Base-by-base conservation (phyloP, 2,888 invertebrate species). In the Napeogenes sylphis region DNA sequence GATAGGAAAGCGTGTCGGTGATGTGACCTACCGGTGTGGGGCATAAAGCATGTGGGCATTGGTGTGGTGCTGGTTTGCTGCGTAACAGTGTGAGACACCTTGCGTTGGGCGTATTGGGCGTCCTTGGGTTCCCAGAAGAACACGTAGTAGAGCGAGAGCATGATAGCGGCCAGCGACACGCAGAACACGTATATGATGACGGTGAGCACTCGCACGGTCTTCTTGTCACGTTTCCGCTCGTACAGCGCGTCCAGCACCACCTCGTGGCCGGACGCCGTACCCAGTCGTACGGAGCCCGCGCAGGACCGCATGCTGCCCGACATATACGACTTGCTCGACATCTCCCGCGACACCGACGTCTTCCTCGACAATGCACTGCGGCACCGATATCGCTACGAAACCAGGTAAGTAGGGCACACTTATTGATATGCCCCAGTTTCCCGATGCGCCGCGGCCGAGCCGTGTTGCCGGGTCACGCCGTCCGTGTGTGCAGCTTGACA, bases 131-230 rank as follows among this genome's bases (percentile, higher is more conserved):
- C 95, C 98, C 98, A 98, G 82, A 98, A 93, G 89, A 98, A 96
- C 75, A 97, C 95, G 91, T 98, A 98, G 91, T 98, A 98, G 59
- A 97, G 92, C 13, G 97, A 97, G 70, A 98, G 92, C 92, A 98
- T 95, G 76, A 98, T 97, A 59, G 98, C 98, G 30, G 97, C 98
- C 78, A 98, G 92, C 55, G 98, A 98, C 73, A 98, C 98, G 82
- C 97, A 96, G 84, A 98, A 94, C 71, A 98, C 95, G 90, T 98
- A 98, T 59, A 97, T 96, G 76, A 98, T 93, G 71, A 98, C 98
- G 32, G 98, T 98, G 77, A 98, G 92, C 74, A 98, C 95, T 70
- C 98, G 93, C 70, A 98, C 94, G 85, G 95, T 93, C 91, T 98
- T 97, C 86, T 96, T 95, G 84, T 95, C 94, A 77, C 95, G 94